A percentile compares a stretch with the other conserved stretches of the same genome.
phyloP scores from a whole-genome alignment of 2,113 vertebrate genomes.

The Castor canadensis region DNA sequence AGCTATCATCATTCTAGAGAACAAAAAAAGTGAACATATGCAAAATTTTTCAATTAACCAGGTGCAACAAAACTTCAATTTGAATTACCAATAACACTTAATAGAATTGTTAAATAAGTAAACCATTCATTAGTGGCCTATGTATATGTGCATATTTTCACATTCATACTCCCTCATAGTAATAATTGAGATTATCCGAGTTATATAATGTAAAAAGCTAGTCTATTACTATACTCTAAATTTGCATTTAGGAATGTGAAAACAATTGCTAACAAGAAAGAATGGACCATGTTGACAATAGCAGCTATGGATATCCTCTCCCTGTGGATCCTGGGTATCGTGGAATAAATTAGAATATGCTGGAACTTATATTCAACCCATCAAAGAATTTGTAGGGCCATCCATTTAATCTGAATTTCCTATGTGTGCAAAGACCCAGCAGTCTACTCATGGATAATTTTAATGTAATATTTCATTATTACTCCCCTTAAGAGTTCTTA shows the following conservation, averaged over 20 bases:
- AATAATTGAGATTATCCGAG: background rate
- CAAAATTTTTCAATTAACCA: slow-evolving; percentile 45
- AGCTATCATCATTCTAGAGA: slow-evolving; percentile 12
- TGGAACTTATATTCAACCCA: background rate
- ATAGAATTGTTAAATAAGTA: slow-evolving; percentile 45
- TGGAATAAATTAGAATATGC: background rate
- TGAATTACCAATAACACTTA: slow-evolving; percentile 26
- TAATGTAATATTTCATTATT: slow-evolving; percentile 7
- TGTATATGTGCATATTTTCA: slow-evolving; percentile 13
- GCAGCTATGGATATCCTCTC: background rate
- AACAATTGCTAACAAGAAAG: background rate
- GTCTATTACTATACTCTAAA: background rate
- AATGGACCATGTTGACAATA: background rate
- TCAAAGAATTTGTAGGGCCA: background rate
- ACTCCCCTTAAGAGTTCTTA: background rate
- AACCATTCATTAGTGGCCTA: background rate
- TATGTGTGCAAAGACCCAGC: background rate
- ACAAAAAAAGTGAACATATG: background rate
- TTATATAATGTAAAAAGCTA: background rate
- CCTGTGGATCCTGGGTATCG: background rate
- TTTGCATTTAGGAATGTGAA: slow-evolving; percentile 18
- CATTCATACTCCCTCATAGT: background rate
- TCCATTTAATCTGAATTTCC: background rate
- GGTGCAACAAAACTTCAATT: slow-evolving; percentile 18
- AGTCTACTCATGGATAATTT: slow-evolving; percentile 39